phyloP scores from a whole-genome alignment of 53 echinoderm and acorn worm genomes.

The Patiria pectinifera region DNA sequence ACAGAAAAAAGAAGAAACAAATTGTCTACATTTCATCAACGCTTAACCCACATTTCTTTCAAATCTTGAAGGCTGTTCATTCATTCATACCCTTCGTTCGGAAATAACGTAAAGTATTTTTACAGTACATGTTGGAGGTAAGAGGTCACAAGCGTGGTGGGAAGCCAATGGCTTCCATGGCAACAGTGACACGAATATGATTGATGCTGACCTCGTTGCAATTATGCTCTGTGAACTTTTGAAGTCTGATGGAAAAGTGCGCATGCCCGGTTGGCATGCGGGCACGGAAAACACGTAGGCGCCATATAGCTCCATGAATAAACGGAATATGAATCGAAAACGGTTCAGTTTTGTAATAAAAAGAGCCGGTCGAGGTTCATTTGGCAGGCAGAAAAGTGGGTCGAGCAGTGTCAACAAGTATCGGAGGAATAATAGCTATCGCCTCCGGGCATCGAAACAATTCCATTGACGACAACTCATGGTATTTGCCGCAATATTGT shows the following conservation, averaged over 20 bases:
- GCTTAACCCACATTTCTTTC: not conserved
- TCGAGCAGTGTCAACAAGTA: too few relatives aligned
- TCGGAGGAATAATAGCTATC: too few relatives aligned
- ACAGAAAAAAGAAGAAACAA: not conserved
- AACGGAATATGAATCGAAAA: not conserved
- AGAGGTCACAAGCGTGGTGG: not conserved
- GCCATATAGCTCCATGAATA: not conserved
- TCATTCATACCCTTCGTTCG: not conserved
- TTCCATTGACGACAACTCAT: too few relatives aligned
- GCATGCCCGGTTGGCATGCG: not conserved
- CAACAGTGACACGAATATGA: not conserved
- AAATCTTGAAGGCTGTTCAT: not conserved
- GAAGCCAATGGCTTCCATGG: constrained; percentile 16
- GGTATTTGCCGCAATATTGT: too few relatives aligned
- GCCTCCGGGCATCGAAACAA: too few relatives aligned
- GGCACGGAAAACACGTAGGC: not conserved
- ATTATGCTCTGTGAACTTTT: not conserved
- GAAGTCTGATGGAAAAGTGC: not conserved
- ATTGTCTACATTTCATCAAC: not conserved
- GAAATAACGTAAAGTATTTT: not conserved
- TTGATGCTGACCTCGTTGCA: not conserved
- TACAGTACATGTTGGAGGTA: not conserved
- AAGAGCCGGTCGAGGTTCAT: too few relatives aligned
- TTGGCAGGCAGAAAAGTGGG: too few relatives aligned
- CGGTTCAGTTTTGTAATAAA: too few relatives aligned